These are phyloP conservation scores for Lonchura striata DNA, from an alignment of 2,113 vertebrate genomes.

Conservation along the genomic window DNA sequence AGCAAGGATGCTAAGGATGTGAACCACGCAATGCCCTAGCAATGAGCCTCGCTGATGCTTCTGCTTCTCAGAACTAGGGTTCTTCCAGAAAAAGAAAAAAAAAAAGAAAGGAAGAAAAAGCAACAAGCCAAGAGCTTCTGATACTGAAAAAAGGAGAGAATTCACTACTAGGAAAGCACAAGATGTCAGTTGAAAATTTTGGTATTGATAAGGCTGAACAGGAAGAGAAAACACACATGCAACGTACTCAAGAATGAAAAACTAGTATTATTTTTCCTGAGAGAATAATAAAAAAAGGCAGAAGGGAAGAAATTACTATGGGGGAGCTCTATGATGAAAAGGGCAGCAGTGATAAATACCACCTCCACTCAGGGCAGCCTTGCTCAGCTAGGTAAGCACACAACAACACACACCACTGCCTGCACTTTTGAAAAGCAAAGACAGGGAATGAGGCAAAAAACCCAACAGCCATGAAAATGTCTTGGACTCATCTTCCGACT, in stretches of 20 bases:
- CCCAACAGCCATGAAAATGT: rapidly evolving
- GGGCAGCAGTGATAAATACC: neutral
- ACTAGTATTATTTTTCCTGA: neutral
- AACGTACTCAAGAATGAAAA: neutral
- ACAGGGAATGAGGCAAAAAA: neutral
- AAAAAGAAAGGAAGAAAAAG: neutral
- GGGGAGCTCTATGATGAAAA: neutral
- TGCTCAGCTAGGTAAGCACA: neutral
- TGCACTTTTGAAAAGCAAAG: neutral
- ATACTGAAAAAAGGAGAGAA: neutral
- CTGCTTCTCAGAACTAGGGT: neutral
- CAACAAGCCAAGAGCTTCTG: neutral
- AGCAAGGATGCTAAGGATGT: conserved; percentile 13
- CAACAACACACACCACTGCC: neutral
- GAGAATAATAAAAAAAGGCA: neutral
- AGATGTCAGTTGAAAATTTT: neutral
- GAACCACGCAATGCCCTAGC: neutral
- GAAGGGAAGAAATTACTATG: too few species aligned
- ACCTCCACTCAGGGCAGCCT: neutral
- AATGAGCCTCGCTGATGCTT: neutral
- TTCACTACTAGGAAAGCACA: neutral
- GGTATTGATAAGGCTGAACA: neutral
- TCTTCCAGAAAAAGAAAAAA: neutral
- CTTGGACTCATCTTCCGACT: neutral
- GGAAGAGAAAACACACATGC: neutral